Base-by-base conservation (phyloP, 2,797 vertebrate genomes). In the Tangara arthus region DNA sequence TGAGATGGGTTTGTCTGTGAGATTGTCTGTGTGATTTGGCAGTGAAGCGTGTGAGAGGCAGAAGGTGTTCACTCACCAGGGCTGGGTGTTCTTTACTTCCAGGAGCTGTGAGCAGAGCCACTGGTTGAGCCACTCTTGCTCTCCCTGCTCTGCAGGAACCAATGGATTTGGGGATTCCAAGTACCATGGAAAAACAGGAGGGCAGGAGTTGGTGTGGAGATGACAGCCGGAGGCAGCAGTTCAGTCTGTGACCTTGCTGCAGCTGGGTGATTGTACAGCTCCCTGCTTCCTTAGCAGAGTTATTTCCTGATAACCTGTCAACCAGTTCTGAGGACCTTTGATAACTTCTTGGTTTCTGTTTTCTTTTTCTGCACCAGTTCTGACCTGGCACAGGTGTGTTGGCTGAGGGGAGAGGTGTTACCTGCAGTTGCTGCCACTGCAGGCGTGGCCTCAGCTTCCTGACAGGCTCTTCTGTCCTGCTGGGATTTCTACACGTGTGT, bases 401-500 rank as follows among this genome's bases (percentile, higher is more conserved):
- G 73, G 70, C 37, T 46, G 0, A 15, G 32, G 59, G 50, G 37
- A 77, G 34, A 13, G 71, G 32, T 5, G 18, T 52, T 73, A 13
- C 14, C 64, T 55, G 52, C 52, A 35, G 37, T 47, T 37, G 5
- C 17, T 61, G 90, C 22, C 2, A 1, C 30, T 56, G 73, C 7
- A 49, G 16, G 39, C 0, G 0, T 50, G 56, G 53, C 59, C n/a
- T 35, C 50, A 42, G 39, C 55, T 61, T 52, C 49, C 57, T 41
- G 27, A 11, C 28, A 1, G 3, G 3, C 2, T 73, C 8, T 37
- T 49, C 72, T 64, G 17, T 49, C 72, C 72, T 52, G 2, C 71
- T 35, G 0, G 2, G 7, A 23, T 78, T 81, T 46, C 70, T 41
- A 4, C 20, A 8, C 0, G 0, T 6, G 30, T 14, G 0, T 64